Conservation (phyloP, 2,797 vertebrate genomes). For the Bradypus variegatus region DNA sequence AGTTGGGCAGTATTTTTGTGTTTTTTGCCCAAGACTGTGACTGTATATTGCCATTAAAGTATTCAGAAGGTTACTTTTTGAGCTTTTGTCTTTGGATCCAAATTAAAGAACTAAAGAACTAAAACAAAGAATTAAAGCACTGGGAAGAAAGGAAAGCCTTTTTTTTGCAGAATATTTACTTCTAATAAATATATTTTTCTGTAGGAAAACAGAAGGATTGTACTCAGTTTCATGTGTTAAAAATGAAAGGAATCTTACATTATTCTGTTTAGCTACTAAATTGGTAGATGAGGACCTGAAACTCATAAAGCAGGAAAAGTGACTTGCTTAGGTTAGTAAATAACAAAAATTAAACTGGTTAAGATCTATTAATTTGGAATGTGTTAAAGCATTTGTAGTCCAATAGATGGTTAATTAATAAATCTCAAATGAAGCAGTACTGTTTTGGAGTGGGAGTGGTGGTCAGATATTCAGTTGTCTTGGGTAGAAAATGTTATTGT, state of each 20-base stretch:
- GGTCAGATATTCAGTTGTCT: neutral
- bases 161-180: neutral
- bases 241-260: conserved; percentile 17
- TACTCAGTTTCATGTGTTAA: conserved; percentile 15
- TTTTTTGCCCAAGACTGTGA: neutral
- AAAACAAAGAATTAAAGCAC: neutral
- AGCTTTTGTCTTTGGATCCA: conserved; percentile 26
- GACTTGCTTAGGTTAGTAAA: conserved; percentile 30
- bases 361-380: conserved; percentile 33
- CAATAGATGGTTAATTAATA: conserved; percentile 33
- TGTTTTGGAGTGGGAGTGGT: conserved; percentile 12
- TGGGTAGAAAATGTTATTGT: conserved; percentile 31
- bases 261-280: neutral
- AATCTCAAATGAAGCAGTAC: conserved; percentile 26
- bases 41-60: neutral
- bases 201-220: conserved; percentile 1
- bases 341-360: conserved; percentile 14
- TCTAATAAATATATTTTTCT: neutral
- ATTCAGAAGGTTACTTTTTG: neutral
- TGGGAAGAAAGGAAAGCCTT: conserved; percentile 9
- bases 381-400: conserved; percentile 10
- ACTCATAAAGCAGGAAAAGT: neutral
- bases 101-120: neutral
- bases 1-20: conserved; percentile 13
- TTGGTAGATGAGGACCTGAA: conserved; percentile 29